Evolutionary conservation across 2,797 vertebrate species (phyloP), one percentile per base, ranked within the genome.

Genomic region (Acomys russatus): DNA sequence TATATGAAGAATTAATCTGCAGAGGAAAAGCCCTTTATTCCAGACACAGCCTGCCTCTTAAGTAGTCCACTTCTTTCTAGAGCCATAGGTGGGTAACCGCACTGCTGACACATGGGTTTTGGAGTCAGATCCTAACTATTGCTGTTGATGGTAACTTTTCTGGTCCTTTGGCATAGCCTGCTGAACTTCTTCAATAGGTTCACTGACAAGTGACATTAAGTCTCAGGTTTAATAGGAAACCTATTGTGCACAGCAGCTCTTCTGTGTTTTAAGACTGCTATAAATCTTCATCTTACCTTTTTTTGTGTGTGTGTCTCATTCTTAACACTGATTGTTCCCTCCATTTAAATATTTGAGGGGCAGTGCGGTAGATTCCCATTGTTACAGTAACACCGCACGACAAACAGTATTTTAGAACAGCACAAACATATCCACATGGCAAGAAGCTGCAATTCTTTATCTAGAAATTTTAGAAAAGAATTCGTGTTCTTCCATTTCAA

Each of bases 241-340:
- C 61, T 30, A 35, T 25, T 9, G 61, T 51, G 85, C 84, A 17
- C 18, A 22, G 9, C 10, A 85, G 11, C 12, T 88, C n/a, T 79
- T 95, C 71, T 30, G 2, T 92, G 33, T 89, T 95, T 92, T 63
- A 30, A 83, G 30, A 66, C 12, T 88, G 20, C 33, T 70, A 2
- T 90, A 73, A 80, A 70, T 22, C 83, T 91, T 61, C 25, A 54
- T 88, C 33, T 28, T 71, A 61, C 20, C 68, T 59, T 17, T 59
- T 59, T 76, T 4, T 83, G 68, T 88, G 59, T 5, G 14, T 80
- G 59, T 5, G 14, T 80, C 35, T 93, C n/a, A 85, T 88, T 92
- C 28, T 93, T 95, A 61, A 30, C 33, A 18, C 66, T 94, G 83
- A 35, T 95, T 56, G 17, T 44, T 95, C 79, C 38, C 33, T 80